Percentiles rank a stretch among this genome's conserved stretches.
phyloP scores from a whole-genome alignment of 2,888 invertebrate genomes.

The Cheilosia grossa region DNA sequence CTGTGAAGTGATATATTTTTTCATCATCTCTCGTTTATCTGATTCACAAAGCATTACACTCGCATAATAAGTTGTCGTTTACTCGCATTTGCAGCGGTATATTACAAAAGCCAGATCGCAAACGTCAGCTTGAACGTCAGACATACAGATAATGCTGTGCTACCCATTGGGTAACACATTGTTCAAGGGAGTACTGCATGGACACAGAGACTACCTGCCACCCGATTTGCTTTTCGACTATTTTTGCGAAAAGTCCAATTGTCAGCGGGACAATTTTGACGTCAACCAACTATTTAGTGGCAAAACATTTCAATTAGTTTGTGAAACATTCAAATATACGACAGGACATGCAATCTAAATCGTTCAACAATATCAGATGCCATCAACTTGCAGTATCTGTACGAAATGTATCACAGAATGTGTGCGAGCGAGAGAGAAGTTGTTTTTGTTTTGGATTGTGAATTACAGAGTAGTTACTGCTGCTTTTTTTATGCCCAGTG shows the following conservation, averaged over 20 bases:
- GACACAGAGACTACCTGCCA: conserved; percentile 67
- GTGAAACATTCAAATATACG: conserved; percentile 54
- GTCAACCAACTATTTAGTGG: conserved; percentile 77
- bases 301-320: conserved; percentile 61
- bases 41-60: conserved; percentile 56
- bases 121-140: conserved; percentile 40
- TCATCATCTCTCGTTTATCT: conserved; percentile 26
- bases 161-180: conserved; percentile 42
- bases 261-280: conserved; percentile 76
- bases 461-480: conserved; percentile 44
- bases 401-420: not conserved
- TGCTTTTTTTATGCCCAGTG: conserved; percentile 22
- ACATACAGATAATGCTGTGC: not conserved
- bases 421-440: conserved; percentile 8
- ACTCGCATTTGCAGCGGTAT: conserved; percentile 48
- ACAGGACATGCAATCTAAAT: conserved; percentile 59
- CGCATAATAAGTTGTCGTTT: conserved; percentile 58
- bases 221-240: conserved; percentile 80
- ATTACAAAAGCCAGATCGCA: conserved; percentile 57
- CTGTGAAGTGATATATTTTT: conserved; percentile 28
- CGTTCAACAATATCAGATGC: conserved; percentile 66
- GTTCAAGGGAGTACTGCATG: conserved; percentile 42
- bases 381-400: conserved; percentile 37
- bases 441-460: conserved; percentile 14
- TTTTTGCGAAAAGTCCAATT: conserved; percentile 77